phyloP scores from a whole-genome alignment of 2,113 vertebrate genomes.

The Axis porcinus region DNA sequence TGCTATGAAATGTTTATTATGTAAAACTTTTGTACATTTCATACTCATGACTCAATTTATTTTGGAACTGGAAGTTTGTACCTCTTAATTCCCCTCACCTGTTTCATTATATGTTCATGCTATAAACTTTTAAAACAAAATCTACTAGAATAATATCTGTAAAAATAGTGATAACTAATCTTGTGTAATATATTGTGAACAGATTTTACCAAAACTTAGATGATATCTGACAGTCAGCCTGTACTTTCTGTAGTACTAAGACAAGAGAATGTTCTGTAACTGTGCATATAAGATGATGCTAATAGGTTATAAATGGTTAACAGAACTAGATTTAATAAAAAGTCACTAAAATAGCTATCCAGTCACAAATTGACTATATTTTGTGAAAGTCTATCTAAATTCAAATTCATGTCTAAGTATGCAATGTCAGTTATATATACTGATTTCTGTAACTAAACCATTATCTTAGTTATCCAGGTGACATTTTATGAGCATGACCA shows the following conservation, averaged over 20 bases:
- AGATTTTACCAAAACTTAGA: conserved; percentile 17
- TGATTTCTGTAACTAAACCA: conserved; percentile 16
- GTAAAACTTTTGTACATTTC: not conserved
- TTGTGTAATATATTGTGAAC: not conserved
- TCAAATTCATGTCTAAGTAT: not conserved
- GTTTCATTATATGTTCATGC: not conserved
- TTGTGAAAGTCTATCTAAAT: not conserved
- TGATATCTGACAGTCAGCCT: not conserved
- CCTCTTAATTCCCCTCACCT: not conserved
- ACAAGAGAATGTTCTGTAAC: not conserved
- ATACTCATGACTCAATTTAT: not conserved
- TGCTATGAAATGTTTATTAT: not conserved
- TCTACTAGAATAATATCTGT: not conserved
- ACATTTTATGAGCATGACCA: not conserved
- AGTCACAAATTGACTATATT: not conserved
- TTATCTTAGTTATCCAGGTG: not conserved
- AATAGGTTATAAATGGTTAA: conserved; percentile 13
- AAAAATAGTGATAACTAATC: not conserved
- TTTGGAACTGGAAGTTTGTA: not conserved
- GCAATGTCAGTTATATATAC: not conserved
- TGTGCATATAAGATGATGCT: not conserved
- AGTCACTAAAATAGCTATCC: conserved; percentile 2
- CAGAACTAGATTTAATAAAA: not conserved
- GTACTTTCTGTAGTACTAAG: not conserved
- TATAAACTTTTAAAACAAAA: conserved; percentile 7